Evolutionary conservation across 2,797 vertebrate species (phyloP), one percentile per base, ranked within the genome.

Genomic region (Rhinophrynus dorsalis): DNA sequence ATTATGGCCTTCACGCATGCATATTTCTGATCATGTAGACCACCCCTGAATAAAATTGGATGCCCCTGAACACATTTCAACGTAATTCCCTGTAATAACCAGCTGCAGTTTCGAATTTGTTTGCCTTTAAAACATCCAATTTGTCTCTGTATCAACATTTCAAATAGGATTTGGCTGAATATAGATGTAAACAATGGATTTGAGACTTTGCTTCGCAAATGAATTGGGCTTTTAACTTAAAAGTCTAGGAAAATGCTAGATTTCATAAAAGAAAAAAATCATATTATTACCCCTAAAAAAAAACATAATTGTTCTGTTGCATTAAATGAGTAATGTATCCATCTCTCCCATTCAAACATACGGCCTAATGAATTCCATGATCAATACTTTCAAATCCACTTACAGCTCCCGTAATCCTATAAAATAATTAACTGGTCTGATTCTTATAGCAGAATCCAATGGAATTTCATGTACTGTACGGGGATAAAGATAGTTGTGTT

Each of bases 341-440:
- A 35, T 20, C 24, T 42, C 9, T 4, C 23, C 24, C 45, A 67
- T 47, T 64, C 65, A 55, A 44, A 26, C 21, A 38, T 48, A 65
- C 20, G 27, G 68, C 37, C 54, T 27, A 56, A 70, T 55, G 50
- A 58, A 71, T 74, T 51, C 66, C 42, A 45, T 13, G 37, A 78
- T 68, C 72, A 65, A 74, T 67, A 54, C 2, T 12, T 42, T 47
- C 48, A 65, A 64, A 65, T 64, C 13, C 9, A 47, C 30, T 61
- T 65, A 62, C 21, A 62, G 65, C 58, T 47, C 21, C 42, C 23
- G 44, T 72, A 32, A 47, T 61, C 21, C 62, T 61, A 56, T 42
- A 23, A 70, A 66, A 69, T 57, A 59, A 72, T 65, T 72, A 72
- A 62, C 52, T n/a, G 52, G 15, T 50, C 27, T 29, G 51, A 50